phyloP scores from a whole-genome alignment of 2,888 invertebrate species.

The Leucoma salicis region DNA sequence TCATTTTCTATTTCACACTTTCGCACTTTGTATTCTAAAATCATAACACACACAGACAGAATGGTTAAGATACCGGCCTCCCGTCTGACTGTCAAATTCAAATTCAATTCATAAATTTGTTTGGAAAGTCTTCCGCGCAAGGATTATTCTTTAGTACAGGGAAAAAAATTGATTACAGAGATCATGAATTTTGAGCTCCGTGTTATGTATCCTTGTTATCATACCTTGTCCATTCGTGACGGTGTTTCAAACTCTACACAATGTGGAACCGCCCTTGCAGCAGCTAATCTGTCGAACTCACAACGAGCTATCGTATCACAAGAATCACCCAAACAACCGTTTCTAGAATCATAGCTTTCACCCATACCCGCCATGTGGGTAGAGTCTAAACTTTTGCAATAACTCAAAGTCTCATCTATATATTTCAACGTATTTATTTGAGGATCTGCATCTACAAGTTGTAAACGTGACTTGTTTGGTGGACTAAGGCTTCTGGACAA shows the following conservation, averaged over 20 bases:
- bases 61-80: too few species aligned
- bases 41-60: too few species aligned
- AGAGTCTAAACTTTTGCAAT: slow-evolving; percentile 75
- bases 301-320: slow-evolving; percentile 71
- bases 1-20: too few species aligned
- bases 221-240: slow-evolving; percentile 61
- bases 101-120: too few species aligned
- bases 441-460: slow-evolving; percentile 72
- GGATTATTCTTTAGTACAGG: too few species aligned
- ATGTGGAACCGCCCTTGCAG: slow-evolving; percentile 43
- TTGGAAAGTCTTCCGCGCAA: too few species aligned
- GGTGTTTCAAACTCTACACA: slow-evolving; percentile 66
- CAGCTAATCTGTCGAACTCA: slow-evolving; percentile 64
- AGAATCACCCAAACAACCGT: slow-evolving; percentile 72
- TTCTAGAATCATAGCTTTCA: slow-evolving; percentile 74
- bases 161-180: too few species aligned
- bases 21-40: too few species aligned
- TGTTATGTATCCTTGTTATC: too few species aligned
- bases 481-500: slow-evolving; percentile 74
- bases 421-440: slow-evolving; percentile 83
- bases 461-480: slow-evolving; percentile 65
- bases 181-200: too few species aligned
- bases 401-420: slow-evolving; percentile 82
- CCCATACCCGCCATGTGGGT: slow-evolving; percentile 74
- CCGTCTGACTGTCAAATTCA: too few species aligned